Percentiles rank a stretch among this genome's conserved stretches.
phyloP scores from a whole-genome alignment of 2,888 invertebrate genomes.

The Aspidiotus destructor region DNA sequence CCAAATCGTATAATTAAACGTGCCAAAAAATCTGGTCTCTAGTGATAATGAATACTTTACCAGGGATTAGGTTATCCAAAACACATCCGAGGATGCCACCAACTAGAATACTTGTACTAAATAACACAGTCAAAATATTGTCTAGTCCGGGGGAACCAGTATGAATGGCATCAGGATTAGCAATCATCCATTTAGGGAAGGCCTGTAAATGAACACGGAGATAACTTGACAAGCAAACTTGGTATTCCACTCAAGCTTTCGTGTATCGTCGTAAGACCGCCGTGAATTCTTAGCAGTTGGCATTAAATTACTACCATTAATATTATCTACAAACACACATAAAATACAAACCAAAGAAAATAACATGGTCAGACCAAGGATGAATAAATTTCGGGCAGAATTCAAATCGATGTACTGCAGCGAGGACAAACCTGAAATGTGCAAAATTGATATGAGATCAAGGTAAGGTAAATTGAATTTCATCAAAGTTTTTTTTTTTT shows the following conservation, averaged over 20 bases:
- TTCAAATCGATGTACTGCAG: conserved; percentile 72
- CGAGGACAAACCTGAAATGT: conserved; percentile 54
- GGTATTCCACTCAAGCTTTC: no score
- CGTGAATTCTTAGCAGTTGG: no score
- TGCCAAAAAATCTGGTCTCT: no score
- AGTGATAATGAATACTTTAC: conserved; percentile 43
- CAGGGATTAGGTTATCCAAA: conserved; percentile 66
- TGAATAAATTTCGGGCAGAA: conserved; percentile 76
- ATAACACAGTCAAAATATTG: conserved; percentile 59
- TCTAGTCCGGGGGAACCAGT: conserved; percentile 58
- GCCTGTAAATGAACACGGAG: conserved; percentile 43
- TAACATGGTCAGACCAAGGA: conserved; percentile 78
- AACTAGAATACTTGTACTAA: conserved; percentile 67
- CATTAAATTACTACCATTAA: no score
- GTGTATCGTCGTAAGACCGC: no score
- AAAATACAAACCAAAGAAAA: conserved; percentile 54
- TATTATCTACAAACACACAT: no score
- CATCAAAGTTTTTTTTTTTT: no score
- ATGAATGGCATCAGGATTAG: conserved; percentile 51
- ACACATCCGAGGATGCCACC: conserved; percentile 63
- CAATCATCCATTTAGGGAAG: conserved; percentile 62
- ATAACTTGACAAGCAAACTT: no score
- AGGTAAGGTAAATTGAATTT: no score
- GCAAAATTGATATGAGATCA: no score
- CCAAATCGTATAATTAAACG: no score